Evolutionary conservation across 2,797 vertebrate genomes (phyloP), one percentile per base, ranked within the genome.

Genomic region (Semaprochilodus insignis): DNA sequence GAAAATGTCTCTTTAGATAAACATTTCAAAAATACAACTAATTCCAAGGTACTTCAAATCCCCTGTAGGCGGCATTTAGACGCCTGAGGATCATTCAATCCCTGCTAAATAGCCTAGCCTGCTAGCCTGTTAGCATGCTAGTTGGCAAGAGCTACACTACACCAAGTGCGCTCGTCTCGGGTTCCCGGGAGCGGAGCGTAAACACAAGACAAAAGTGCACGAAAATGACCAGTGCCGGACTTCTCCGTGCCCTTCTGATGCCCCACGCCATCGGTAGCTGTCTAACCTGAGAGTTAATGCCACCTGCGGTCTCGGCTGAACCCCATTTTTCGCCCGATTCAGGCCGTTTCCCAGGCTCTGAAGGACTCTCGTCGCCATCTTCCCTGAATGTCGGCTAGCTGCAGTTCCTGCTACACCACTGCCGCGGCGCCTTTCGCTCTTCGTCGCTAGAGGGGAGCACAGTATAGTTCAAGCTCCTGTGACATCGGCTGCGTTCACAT

Each of bases 351-450:
- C 85, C 77, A 91, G 78, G 90, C 88, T 91, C 67, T 94, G 93
- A 91, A 97, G 91, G 91, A 96, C 95, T 92, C 94, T 88, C 83
- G 92, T 93, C 95, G 96, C 97, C 96, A 96, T 97, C 92, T 97
- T 97, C 60, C 57, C 66, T 81, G 57, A 84, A 51, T 81, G 78
- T 81, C 78, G 62, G 14, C 3, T 10, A 16, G 21, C 16, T 1
- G 73, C 74, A 13, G 54, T n/a, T 79, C 63, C 63, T 70, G 71
- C 25, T 80, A 62, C 77, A 75, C 21, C 69, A 62, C 2, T 31
- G 2, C 7, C 31, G 10, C 4, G 21, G 0, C 6, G 73, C n/a
- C 15, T 57, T 31, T 1, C 13, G 16, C 7, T 6, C n/a, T 6
- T 11, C 27, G 40, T 67, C 78, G 14, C 48, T 19, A 84, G 83